Evolutionary conservation across 2,113 vertebrate species (phyloP).

Genomic region (Enhydra lutris): DNA sequence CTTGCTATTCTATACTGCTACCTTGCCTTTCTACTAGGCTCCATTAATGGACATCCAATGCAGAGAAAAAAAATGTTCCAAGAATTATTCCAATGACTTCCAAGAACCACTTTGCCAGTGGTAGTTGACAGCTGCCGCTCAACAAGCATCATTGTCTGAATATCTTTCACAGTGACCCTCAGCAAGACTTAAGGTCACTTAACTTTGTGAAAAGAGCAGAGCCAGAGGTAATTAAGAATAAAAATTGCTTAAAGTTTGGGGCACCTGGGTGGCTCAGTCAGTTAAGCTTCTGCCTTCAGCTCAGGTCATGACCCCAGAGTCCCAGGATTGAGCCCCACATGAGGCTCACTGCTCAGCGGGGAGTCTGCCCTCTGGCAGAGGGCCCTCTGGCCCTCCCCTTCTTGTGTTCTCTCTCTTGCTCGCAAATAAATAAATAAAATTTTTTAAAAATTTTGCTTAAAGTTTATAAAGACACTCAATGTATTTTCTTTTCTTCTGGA

Average conservation of each 20-base stretch:
- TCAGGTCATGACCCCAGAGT: neutral
- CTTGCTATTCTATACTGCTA: neutral
- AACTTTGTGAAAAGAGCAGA: neutral
- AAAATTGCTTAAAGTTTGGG: neutral
- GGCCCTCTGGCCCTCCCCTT: neutral
- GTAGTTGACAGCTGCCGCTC: neutral
- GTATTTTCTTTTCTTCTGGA: neutral
- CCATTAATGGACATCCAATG: neutral
- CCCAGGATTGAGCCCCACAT: neutral
- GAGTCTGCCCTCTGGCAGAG: neutral
- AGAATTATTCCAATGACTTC: neutral
- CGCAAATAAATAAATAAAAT: neutral
- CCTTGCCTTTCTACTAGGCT: neutral
- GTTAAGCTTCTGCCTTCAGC: neutral
- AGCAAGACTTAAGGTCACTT: neutral
- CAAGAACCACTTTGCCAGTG: neutral
- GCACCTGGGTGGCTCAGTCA: neutral
- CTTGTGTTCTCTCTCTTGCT: neutral
- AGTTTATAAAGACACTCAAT: neutral
- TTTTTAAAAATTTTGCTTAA: neutral
- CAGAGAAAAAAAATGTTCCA: neutral
- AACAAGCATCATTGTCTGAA: neutral
- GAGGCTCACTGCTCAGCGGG: neutral
- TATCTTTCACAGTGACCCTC: neutral
- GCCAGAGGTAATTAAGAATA: neutral